phyloP scores from a whole-genome alignment of 2,113 vertebrate species.

The Bubo scandiacus region DNA sequence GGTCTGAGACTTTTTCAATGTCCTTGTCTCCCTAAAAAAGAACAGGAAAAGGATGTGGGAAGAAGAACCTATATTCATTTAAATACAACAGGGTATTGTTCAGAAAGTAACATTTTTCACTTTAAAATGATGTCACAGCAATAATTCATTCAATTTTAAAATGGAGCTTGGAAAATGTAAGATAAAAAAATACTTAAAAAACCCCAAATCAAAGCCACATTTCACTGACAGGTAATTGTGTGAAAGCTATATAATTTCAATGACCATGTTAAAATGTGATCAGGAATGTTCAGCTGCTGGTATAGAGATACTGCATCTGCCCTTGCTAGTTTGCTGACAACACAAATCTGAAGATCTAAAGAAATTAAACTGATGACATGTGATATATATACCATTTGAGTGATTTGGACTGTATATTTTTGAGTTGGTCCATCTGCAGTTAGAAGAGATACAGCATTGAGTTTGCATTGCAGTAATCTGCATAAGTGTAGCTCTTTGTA shows the following conservation, averaged over 20 bases:
- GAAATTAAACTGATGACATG: background rate
- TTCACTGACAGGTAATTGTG: conserved; percentile 72
- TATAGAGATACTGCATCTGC: background rate
- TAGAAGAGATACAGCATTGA: background rate
- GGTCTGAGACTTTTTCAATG: background rate
- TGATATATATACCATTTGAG: background rate
- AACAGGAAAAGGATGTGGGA: background rate
- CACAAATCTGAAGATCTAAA: background rate
- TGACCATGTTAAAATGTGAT: conserved; percentile 66
- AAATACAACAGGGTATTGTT: background rate
- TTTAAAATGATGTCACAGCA: background rate
- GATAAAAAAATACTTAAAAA: conserved; percentile 33
- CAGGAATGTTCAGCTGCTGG: conserved; percentile 64
- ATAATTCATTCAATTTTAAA: conserved; percentile 57
- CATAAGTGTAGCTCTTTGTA: background rate
- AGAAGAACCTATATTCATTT: background rate
- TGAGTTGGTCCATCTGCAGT: background rate
- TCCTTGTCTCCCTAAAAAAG: background rate
- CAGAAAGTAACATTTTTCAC: conserved; percentile 25
- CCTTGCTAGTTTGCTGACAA: conserved; percentile 57
- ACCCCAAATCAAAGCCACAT: background rate
- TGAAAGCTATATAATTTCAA: conserved; percentile 76
- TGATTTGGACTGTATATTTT: background rate
- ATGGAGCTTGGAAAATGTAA: conserved; percentile 56
- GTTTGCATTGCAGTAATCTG: background rate